Conservation (phyloP, 2,888 invertebrate genomes). For the Agelastica alni region DNA sequence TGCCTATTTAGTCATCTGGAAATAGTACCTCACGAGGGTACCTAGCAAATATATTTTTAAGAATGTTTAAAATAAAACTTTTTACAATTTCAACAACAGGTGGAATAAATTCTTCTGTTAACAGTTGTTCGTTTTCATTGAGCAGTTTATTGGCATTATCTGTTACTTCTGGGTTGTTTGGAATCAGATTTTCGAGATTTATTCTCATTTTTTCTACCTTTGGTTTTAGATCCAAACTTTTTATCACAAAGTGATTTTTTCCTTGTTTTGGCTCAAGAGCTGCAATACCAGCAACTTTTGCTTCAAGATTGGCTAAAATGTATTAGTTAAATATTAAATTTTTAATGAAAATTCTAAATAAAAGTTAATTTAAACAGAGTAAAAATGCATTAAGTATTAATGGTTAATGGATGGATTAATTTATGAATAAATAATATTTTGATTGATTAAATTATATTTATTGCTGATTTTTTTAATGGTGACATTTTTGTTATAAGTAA, state of each 20-base stretch:
- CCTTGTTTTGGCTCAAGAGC: not conserved
- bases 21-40: not conserved
- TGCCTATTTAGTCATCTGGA: not conserved
- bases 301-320: not conserved
- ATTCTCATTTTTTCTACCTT: not conserved
- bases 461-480: conserved; percentile 57
- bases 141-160: not conserved
- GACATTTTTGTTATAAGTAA: not conserved
- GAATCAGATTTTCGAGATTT: not conserved
- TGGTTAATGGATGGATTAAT: not conserved
- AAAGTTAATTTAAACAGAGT: too few species aligned
- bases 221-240: not conserved
- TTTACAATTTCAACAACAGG: not conserved
- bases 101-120: not conserved
- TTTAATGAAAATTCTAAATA: too few species aligned
- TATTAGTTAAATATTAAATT: too few species aligned
- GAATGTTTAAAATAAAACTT: not conserved
- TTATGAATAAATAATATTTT: too few species aligned
- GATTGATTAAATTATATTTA: conserved; percentile 63
- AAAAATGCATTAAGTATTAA: too few species aligned
- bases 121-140: not conserved
- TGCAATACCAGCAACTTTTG: not conserved
- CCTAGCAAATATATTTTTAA: not conserved
- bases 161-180: not conserved
- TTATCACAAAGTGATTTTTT: not conserved